Percentiles rank a stretch among this genome's conserved stretches.
These are phyloP conservation scores for Ferdinandea cuprea DNA, from an alignment of 2,888 invertebrate genomes.

Conservation along the genomic window DNA sequence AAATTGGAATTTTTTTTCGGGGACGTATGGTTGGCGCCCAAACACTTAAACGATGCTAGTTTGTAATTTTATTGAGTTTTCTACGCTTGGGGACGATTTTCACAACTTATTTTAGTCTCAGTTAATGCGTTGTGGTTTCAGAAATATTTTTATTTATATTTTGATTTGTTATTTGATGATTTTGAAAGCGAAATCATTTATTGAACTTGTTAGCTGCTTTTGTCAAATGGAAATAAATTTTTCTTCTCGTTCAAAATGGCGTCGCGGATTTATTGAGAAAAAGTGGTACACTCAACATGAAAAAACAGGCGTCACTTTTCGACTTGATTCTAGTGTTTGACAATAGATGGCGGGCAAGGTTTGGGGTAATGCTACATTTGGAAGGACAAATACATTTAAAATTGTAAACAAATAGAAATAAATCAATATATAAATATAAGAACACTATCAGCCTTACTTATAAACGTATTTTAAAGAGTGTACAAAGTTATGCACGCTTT, in stretches of 20 bases:
- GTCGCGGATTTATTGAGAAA: conserved; percentile 60
- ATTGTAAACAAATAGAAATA: too few relatives aligned
- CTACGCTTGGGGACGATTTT: conserved; percentile 2
- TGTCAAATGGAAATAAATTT: conserved; percentile 50
- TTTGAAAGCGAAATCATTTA: conserved; percentile 32
- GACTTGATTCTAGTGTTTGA: conserved; percentile 11
- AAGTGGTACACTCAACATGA: conserved; percentile 63
- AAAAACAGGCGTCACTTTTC: conserved; percentile 71
- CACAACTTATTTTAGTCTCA: conserved; percentile 14
- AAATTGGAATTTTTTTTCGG: conserved; percentile 33
- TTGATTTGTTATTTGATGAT: conserved; percentile 17
- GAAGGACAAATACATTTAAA: too few relatives aligned
- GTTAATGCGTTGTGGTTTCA: conserved; percentile 17
- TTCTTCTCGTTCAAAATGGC: conserved; percentile 70
- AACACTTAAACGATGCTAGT: conserved; percentile 48
- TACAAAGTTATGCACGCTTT: too few relatives aligned
- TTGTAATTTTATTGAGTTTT: conserved; percentile 21
- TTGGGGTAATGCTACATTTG: not conserved
- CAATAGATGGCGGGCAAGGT: conserved; percentile 28
- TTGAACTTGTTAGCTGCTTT: conserved; percentile 25
- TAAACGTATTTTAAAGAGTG: too few relatives aligned
- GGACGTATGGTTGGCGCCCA: conserved; percentile 65
- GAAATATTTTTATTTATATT: conserved; percentile 27
- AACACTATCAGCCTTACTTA: too few relatives aligned
- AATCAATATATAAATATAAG: too few relatives aligned